Evolutionary conservation across 2,888 invertebrate genomes (phyloP), one percentile per base, ranked within the genome.

Genomic region (Julus scandinavius): DNA sequence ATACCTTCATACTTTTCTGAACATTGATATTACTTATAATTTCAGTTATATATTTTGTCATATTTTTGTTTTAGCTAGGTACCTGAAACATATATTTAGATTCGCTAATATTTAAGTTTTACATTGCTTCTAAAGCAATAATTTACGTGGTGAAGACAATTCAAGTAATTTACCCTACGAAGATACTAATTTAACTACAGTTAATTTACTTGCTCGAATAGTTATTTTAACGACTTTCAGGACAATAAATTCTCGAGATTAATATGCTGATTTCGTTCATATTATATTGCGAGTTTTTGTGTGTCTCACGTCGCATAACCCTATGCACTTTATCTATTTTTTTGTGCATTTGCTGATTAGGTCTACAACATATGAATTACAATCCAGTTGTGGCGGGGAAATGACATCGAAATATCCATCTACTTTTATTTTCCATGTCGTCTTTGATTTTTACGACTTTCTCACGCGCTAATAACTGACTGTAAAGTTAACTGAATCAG

Each of bases 401-500:
- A 54, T 72, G 80, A 38, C 80, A 80, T 80, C 80, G 80, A 80
- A 80, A 80, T 80, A 80, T 80, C 63, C 63, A 72, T 29, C 63
- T 17, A 29, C 38, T 80, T 80, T 80, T 80, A 80, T 38, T 80
- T 80, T 80, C 63, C 63, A 20, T 80, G 80, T 80, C 80, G 80
- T 80, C 38, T 80, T 80, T 80, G 80, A 80, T 80, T 80, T 80
- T 80, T 80, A 80, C 80, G 80, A 80, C 80, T 80, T 38, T 80
- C 80, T 80, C 80, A 80, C 80, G 20, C 80, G 80, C 50, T 85
- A 85, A 85, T 85, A 85, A 85, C 85, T 29, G 45, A 41, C 85
- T 20, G 49, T 85, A 85, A 85, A 85, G 49, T 85, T 85, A 85
- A 85, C 85, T 20, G 50, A 45, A 85, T 85, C 29, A 45, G 85